Base-by-base conservation (phyloP, 2,888 invertebrate species). In the Conomelus anceps region DNA sequence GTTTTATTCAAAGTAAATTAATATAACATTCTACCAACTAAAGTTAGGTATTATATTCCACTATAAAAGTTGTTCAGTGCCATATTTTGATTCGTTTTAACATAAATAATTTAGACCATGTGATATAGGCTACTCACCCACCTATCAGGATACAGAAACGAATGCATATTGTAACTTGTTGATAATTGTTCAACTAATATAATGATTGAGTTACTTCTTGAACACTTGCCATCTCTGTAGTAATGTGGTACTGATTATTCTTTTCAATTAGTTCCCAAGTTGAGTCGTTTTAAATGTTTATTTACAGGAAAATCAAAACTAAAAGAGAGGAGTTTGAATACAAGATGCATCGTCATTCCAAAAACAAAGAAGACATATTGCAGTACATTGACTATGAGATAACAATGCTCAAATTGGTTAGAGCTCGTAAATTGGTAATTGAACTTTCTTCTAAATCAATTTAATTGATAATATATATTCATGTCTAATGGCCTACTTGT, bases 271-370 rank as follows among this genome's bases (percentile, higher is more conserved):
- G 86, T 24, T 26, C 34, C 63, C 23, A 22, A 26, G 17, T 86
- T 1, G 41, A 41, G 84, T 23, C 41, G 34, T 23, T 86, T 89
- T 11, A 41, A 20, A 22, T 94, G 93, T 84, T 63, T 63, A 63
- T 63, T 63, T n/a, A 63, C 92, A 96, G 96, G 91, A 94, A 94
- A 91, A 96, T 97, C 91, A 94, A 96, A 86, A 96, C 96, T 91
- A 96, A 95, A 92, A 94, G 96, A 23, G 96, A 95, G 92, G 95
- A 96, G 89, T 96, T 95, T 93, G 97, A 97, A 92, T 96, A 96
- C 92, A 96, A 96, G 93, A 94, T 97, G 88, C 95, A 96, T 92
- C 94, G 96, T 22, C 94, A 94, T 91, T 94, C 95, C 0, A 96
- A 96, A 93, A 94, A 94, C 85, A 95, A 96, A 92, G 96, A 96